Conservation (phyloP, 2,113 vertebrate genomes). For the Oreotrochilus melanogaster region DNA sequence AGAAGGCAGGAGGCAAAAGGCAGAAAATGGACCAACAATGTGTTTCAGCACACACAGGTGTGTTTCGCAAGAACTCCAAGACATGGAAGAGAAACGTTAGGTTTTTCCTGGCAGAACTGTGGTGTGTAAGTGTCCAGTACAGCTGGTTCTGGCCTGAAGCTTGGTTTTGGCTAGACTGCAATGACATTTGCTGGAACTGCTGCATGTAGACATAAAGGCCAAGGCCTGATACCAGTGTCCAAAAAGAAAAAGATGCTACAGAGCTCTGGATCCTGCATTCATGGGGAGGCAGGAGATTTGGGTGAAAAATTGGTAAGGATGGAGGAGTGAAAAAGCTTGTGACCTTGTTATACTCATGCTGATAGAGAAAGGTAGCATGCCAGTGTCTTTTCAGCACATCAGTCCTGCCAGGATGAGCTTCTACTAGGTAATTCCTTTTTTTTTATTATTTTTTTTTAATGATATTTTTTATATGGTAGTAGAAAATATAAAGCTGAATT, state of each 20-base stretch:
- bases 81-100: background rate
- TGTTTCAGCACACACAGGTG: background rate
- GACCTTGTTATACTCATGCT: background rate
- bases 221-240: background rate
- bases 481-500: background rate
- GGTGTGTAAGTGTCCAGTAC: background rate
- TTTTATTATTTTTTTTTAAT: background rate
- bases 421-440: background rate
- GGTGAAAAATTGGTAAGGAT: background rate
- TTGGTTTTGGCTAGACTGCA: background rate
- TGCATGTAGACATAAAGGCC: background rate
- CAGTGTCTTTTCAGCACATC: background rate
- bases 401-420: background rate
- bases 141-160: background rate
- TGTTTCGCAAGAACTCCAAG: background rate
- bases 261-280: background rate
- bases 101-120: background rate
- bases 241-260: background rate
- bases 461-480: background rate
- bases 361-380: background rate
- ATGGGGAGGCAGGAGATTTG: background rate
- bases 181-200: background rate
- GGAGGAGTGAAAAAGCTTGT: background rate
- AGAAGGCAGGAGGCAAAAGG: background rate
- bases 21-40: background rate